A percentile compares a stretch with the other conserved stretches of the same genome.
Evolutionary conservation across 2,113 vertebrate genomes (phyloP).

Genomic region (Epinephelus moara): DNA sequence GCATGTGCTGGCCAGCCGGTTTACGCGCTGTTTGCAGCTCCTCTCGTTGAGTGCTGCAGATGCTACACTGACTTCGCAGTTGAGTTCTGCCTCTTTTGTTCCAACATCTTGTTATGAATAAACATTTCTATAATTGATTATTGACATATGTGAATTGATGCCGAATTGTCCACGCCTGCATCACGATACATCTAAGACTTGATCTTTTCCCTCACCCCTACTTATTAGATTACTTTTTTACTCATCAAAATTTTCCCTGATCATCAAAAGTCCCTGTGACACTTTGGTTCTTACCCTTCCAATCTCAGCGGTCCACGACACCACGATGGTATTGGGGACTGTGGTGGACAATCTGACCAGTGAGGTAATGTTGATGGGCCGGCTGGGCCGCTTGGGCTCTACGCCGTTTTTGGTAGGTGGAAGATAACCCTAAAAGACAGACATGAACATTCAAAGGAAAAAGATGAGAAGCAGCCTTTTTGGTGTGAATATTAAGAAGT

Average conservation of each 20-base stretch:
- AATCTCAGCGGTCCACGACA: slow-evolving; percentile 98
- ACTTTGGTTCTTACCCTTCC: slow-evolving; percentile 89
- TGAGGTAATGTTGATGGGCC: slow-evolving; percentile 99
- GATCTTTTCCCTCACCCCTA: too few relatives aligned
- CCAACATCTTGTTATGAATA: too few relatives aligned
- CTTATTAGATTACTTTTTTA: not conserved
- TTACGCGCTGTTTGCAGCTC: too few relatives aligned
- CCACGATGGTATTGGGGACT: slow-evolving; percentile 97
- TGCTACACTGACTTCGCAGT: too few relatives aligned
- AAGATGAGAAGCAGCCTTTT: not conserved
- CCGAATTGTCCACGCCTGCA: too few relatives aligned
- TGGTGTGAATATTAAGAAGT: not conserved
- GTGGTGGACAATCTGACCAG: slow-evolving; percentile 96
- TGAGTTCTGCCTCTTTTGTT: too few relatives aligned
- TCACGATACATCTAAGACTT: too few relatives aligned
- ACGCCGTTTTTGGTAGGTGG: slow-evolving; percentile 99
- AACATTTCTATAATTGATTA: too few relatives aligned
- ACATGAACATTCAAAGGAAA: not conserved
- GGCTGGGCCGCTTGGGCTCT: slow-evolving; percentile 98
- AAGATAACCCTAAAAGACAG: slow-evolving; percentile 91
- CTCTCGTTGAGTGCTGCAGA: too few relatives aligned
- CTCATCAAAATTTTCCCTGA: not conserved
- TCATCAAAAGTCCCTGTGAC: not conserved
- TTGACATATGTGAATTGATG: too few relatives aligned
- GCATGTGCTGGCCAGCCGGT: too few relatives aligned